These are phyloP conservation scores for Coregonus ussuriensis DNA, from an alignment of 2,797 vertebrate genomes.

Conservation along the genomic window DNA sequence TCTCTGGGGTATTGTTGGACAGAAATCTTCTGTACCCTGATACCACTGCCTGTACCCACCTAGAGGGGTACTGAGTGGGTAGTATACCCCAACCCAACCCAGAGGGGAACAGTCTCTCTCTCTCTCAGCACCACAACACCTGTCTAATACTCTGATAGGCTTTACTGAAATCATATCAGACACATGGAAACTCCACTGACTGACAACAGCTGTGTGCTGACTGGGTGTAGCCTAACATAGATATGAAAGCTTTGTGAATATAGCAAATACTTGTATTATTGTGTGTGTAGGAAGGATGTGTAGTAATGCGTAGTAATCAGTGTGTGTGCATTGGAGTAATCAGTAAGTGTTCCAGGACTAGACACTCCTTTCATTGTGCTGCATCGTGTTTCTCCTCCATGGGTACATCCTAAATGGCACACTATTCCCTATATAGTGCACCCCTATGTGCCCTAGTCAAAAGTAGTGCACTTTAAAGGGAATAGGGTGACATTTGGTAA, in stretches of 20 bases:
- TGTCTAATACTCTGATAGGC: no score
- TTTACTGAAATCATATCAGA: background rate
- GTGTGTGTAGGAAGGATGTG: conserved; percentile 4
- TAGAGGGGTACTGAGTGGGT: no score
- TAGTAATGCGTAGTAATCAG: no score
- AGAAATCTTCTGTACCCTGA: no score
- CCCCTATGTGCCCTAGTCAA: no score
- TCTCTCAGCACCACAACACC: no score
- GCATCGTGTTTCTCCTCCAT: background rate
- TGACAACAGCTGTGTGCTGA: conserved; percentile 15
- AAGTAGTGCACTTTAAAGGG: no score
- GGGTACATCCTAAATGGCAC: background rate
- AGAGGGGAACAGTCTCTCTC: no score
- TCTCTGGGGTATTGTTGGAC: no score
- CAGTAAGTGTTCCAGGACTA: background rate
- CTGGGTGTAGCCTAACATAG: conserved; percentile 6
- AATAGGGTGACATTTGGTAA: background rate
- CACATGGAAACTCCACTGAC: conserved; percentile 37
- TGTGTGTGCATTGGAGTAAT: no score
- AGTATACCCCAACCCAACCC: no score
- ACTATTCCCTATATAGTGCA: background rate
- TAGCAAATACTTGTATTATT: background rate
- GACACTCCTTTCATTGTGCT: conserved; percentile 16
- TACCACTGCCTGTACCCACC: no score
- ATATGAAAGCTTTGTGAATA: conserved; percentile 12